A percentile compares a stretch with the other conserved stretches of the same genome.
phyloP scores from a whole-genome alignment of 2,797 vertebrate species.

The Schizopygopsis pylzovi region DNA sequence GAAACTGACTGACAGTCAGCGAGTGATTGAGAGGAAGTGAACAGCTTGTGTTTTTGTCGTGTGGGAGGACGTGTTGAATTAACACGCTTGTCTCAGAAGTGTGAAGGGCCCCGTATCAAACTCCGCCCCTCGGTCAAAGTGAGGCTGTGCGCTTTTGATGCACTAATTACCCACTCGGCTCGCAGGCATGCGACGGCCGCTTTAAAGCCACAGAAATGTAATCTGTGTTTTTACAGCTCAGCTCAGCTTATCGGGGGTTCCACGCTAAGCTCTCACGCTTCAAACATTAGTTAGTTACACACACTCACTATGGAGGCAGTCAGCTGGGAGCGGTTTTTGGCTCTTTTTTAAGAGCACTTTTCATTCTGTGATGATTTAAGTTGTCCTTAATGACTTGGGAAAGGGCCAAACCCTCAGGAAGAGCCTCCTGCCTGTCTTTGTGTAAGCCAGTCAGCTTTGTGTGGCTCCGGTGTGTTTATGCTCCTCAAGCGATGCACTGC shows the following conservation, averaged over 20 bases:
- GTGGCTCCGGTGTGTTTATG: constrained; percentile 62
- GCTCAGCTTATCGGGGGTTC: constrained; percentile 76
- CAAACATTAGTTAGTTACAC: constrained; percentile 71
- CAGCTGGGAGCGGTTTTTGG: background rate
- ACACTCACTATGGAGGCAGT: constrained; percentile 51
- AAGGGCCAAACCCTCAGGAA: constrained; percentile 37
- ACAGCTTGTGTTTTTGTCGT: constrained; percentile 32
- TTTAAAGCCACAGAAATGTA: constrained; percentile 67
- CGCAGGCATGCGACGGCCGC: constrained; percentile 52
- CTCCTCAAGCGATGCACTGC: constrained; percentile 39
- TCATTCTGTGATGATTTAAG: constrained; percentile 31
- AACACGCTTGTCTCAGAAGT: constrained; percentile 73
- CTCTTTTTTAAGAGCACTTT: constrained; percentile 25
- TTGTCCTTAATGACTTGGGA: constrained; percentile 44
- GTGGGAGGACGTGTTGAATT: constrained; percentile 67
- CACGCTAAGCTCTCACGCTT: constrained; percentile 71
- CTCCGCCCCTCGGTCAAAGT: constrained; percentile 3
- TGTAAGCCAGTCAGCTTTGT: constrained; percentile 26
- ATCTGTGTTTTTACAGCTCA: constrained; percentile 84
- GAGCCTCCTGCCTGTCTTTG: constrained; percentile 35
- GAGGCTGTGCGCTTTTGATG: constrained; percentile 28
- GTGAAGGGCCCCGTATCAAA: constrained; percentile 45
- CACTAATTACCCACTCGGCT: constrained; percentile 34
- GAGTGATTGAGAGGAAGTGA: constrained; percentile 18
- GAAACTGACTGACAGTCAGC: constrained; percentile 7